Evolutionary conservation across 2,113 vertebrate species (phyloP), one percentile per base, ranked within the genome.

Genomic region (Austrofundulus limnaeus): DNA sequence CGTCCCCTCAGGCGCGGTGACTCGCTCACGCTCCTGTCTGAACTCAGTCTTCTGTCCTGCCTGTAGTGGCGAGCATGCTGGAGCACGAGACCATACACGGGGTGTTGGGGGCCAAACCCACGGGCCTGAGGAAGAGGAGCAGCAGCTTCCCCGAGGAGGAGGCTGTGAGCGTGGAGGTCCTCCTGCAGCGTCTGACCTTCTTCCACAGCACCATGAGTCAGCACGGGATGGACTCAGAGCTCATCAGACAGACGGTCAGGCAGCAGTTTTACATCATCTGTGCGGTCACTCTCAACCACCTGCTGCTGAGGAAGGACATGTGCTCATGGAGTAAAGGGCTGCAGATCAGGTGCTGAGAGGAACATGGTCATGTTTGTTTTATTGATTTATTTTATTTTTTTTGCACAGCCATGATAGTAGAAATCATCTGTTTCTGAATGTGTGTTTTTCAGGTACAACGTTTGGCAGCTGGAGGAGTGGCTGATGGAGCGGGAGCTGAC

Each of bases 241-340:
- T 99, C 8, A 92, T 97, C 80, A 95, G 95, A 42, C 96, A 96
- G 82, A 92, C 95, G 62, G 92, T 95, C 71, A 95, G 91, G 78
- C 97, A 99, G 91, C 94, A 92, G 91, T 98, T 96, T 91, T 96
- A 98, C 85, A 92, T 95, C 65, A 92, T 98, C 41, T 95, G 94
- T 21, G 94, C 95, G 0, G 62, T 96, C 28, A 98, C 96, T 0
- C 92, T 98, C 15, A 99, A 99, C 58, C 94, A 97, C 82, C 94
- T 99, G 11, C 95, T 99, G 19, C 92, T 98, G 74, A 91, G 96
- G 61, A 98, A 98, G 86, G 97, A 98, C 88, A 97, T 98, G 95
- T 99, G 97, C 87, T 98, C 95, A 0, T 99, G 97, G 97, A 97
- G 95, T 82, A 98, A 98, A 87, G 97, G 97, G 70, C 95, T 99